phyloP scores from a whole-genome alignment of 2,113 vertebrate species.

The Sinosuthora webbiana region DNA sequence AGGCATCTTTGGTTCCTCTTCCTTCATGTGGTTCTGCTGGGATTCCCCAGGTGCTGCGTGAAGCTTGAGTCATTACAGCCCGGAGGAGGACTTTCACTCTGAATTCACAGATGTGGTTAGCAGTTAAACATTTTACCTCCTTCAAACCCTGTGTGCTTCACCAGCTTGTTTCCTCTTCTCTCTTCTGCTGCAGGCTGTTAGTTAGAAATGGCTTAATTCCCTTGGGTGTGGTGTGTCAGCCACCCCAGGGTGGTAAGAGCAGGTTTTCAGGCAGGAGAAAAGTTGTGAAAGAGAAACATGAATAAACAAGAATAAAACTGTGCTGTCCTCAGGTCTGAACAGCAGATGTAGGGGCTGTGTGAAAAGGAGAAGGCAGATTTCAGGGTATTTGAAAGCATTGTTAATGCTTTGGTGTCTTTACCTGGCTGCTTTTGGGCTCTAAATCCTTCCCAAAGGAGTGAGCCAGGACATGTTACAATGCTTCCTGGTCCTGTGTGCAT shows the following conservation, averaged over 20 bases:
- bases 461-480: not conserved
- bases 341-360: not conserved
- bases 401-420: not conserved
- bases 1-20: slow-evolving; percentile 1
- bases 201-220: not conserved
- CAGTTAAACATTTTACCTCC: not conserved
- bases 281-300: not conserved
- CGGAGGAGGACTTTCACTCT: slow-evolving; percentile 29
- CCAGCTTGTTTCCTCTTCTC: not conserved
- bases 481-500: not conserved
- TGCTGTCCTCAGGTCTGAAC: not conserved
- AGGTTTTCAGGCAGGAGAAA: not conserved
- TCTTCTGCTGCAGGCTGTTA: not conserved
- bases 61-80: slow-evolving; percentile 18
- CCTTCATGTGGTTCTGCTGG: slow-evolving; percentile 36
- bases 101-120: slow-evolving; percentile 35
- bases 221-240: not conserved
- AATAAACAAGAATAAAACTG: not conserved
- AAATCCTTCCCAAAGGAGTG: not conserved
- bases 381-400: not conserved
- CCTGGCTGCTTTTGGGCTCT: not conserved
- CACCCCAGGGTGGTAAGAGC: not conserved
- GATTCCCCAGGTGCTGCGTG: slow-evolving; percentile 16
- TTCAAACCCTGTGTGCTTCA: not conserved
- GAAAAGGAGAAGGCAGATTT: not conserved